Base-by-base conservation (phyloP, 2,113 vertebrate species). In the Clarias magur region DNA sequence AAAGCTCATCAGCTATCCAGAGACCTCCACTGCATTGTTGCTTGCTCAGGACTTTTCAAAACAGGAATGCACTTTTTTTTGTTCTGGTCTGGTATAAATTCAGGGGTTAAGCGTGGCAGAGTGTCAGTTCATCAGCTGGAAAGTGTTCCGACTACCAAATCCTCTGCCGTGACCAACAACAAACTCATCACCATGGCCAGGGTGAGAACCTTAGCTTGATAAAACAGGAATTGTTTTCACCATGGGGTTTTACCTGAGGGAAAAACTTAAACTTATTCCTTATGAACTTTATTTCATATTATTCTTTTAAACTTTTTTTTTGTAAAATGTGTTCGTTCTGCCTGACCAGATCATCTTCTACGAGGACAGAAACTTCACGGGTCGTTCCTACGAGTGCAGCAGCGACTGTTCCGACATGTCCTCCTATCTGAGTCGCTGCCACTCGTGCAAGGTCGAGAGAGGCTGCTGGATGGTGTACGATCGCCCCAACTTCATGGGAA, bases 331-430 rank as follows among this genome's bases (percentile, higher is more conserved):
- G 9, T 72, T 72, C 15, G 19, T 72, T 72, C 70, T 72, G 70
- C 21, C 30, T 19, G 30, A 19, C 5, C 67, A 70, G 67, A 70
- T 94, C 73, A 92, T 92, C 73, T 95, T 94, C 89, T 95, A 93
- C 21, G 93, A 95, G 91, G 94, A 94, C 60, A 91, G 82, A 48
- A 93, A 94, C 92, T 94, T 95, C 88, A 91, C 91, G 90, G 92
- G 93, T 62, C 93, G 92, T n/a, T 93, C 91, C 88, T 94, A 93
- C 83, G 94, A 95, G 89, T 93, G 92, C 91, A 93, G 90, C 91
- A 93, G 83, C 59, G 95, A 95, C 92, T 94, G 94, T 48, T 48
- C 48, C 48, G 48, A 48, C 48, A 48, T 48, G 48, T 48, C 48
- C 48, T 48, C 48, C 48, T 48, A 48, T 7, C 48, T 48, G 48